These are phyloP conservation scores for Tetrao urogallus DNA, from an alignment of 2,113 vertebrate species.

Conservation along the genomic window DNA sequence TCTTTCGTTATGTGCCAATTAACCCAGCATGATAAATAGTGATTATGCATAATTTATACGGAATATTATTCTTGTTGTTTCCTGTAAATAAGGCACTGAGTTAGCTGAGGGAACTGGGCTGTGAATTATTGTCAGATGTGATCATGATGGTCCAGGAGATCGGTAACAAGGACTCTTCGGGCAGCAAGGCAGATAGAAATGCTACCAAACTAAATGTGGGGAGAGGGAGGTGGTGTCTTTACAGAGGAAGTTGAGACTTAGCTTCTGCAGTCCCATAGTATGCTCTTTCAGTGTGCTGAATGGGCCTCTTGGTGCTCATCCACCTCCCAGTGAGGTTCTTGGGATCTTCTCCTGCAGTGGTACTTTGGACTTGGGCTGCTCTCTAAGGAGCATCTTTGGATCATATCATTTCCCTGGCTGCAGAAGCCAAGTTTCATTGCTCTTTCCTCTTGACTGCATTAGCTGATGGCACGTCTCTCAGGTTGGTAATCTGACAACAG, in stretches of 20 bases:
- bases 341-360: not conserved
- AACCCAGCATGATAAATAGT: slow-evolving; percentile 75
- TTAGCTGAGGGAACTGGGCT: slow-evolving; percentile 14
- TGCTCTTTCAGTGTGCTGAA: not conserved
- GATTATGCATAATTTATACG: slow-evolving; percentile 72
- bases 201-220: not conserved
- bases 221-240: not conserved
- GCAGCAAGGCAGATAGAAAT: not conserved
- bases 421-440: not conserved
- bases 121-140: slow-evolving; percentile 40
- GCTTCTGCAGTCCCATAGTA: not conserved
- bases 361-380: not conserved
- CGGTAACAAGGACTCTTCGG: not conserved
- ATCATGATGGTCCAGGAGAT: not conserved
- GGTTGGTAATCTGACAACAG: not conserved
- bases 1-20: slow-evolving; percentile 72
- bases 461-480: not conserved
- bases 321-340: not conserved
- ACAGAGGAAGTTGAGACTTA: not conserved
- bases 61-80: slow-evolving; percentile 39
- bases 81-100: slow-evolving; percentile 47
- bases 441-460: not conserved
- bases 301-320: not conserved
- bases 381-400: not conserved
- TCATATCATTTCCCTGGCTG: not conserved